Evolutionary conservation across 2,113 vertebrate species (phyloP), one percentile per base, ranked within the genome.

Genomic region (Hypocryptadius cinnamomeus): DNA sequence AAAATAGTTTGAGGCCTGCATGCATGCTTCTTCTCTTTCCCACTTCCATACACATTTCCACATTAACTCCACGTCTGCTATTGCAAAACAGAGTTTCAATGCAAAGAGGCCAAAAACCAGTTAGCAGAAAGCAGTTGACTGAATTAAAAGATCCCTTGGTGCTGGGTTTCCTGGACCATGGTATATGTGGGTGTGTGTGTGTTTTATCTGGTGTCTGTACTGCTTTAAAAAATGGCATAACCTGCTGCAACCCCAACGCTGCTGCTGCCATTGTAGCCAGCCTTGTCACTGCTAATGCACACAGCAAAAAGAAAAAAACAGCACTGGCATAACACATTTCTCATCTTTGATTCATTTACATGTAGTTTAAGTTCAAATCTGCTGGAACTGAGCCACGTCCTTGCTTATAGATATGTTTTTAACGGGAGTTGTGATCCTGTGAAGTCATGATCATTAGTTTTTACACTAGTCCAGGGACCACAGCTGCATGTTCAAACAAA

Each of bases 401-500:
- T 50, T 72, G 21, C 19, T 48, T 56, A 53, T 6, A 53, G 69
- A 27, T 27, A 22, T n/a, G 8, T 79, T 31, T 85, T 81, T 74
- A 86, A 64, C 31, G 42, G 77, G 48, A 84, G 61, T 61, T 60
- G 44, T 56, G 65, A 74, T 78, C 50, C 83, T 72, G 65, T 79
- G 84, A 92, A n/a, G 61, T 94, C 48, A 73, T 33, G 59, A 65
- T 87, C 0, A 0, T 63, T 92, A 47, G 31, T 82, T 84, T 74
- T 64, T 53, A 76, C 42, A 48, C 18, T 42, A 76, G 61, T 79
- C 65, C 16, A 4, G 40, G 37, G 54, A 68, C 42, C 53, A 63
- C 86, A 90, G 90, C 92, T 92, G 92, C 86, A 42, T 61, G 30
- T 84, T 78, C 59, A 69, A 89, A 79, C 56, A 86, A 87, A 93